Base-by-base conservation (phyloP, 2,888 invertebrate species). In the Nysson spinosus region DNA sequence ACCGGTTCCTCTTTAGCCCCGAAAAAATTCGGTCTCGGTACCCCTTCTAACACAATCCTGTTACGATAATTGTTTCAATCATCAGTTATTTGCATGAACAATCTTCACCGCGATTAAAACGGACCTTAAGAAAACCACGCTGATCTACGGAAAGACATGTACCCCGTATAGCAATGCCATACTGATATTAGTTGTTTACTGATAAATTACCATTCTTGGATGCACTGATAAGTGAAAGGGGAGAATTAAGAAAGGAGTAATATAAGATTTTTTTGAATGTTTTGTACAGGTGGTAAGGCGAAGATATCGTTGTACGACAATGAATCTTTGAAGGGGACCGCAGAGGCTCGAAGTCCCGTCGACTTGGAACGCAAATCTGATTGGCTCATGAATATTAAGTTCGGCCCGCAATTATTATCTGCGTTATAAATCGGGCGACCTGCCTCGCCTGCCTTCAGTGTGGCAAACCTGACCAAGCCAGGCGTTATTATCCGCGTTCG, bases 361-460 rank as follows among this genome's bases (percentile, higher is more conserved):
- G 83, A 82, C 79, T 79, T 77, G 79, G 77, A 81, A 81, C 78
- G 84, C 84, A 83, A 85, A 86, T 87, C 85, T 85, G 86, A 87
- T 87, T 87, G 86, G 85, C 85, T 87, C 86, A 87, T 86, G 86
- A 87, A 87, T 87, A 87, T 87, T 86, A 86, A 86, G 86, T 85
- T 85, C 84, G 83, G 80, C 79, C 84, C 77, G 85, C 85, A 87
- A 87, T 86, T 85, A 87, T 87, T 85, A 87, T 87, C 86, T 84
- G 85, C 84, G 85, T 85, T 86, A 85, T 87, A 86, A 87, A 87
- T 86, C 86, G 85, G 83, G 82, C 77, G 81, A 85, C 72, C 65
- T 65, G 72, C 57, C 68, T 69, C 68, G 68, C 63, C 71, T 63
- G 64, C 64, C 69, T 72, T 66, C 75, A 66, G 65, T 46, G 55